Evolutionary conservation across 2,113 vertebrate species (phyloP), one percentile per base, ranked within the genome.

Genomic region (Mormyrus iriodes): DNA sequence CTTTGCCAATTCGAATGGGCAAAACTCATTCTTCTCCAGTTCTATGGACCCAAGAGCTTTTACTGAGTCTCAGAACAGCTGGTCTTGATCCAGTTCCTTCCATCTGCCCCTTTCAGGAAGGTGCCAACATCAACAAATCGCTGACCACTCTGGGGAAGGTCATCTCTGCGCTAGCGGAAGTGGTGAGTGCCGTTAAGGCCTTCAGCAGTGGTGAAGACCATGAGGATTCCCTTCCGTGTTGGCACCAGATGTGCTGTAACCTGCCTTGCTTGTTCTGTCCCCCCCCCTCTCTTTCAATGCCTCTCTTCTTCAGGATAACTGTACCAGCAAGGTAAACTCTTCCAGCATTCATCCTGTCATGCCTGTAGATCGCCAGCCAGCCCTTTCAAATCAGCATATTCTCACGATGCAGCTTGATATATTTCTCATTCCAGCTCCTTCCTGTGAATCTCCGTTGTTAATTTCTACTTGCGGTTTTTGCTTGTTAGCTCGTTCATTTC

Each of bases 61-160:
- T 69, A 31, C 61, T 69, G 10, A 3, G n/a, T 12, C 10, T 27
- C 9, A 9, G 27, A 61, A 65, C n/a, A n/a, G 9, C 8, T 69
- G 61, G 61, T 69, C n/a, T 69, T 69, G 61, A 69, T 5, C 49
- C 19, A 53, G 21, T 58, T 86, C 55, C 87, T 76, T 52, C 91
- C 94, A 48, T 88, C 73, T 90, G n/a, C 0, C 90, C 92, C 90
- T 92, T 73, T 42, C 94, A 99, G 98, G 98, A 99, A 93, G 98
- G 98, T 92, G 98, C 98, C 92, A 99, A 99, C 94, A 99, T 99
- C 94, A 99, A 99, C 95, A 99, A 99, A 90, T 99, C 98, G 92
- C 97, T 99, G 90, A 99, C 98, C 89, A 99, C 98, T 0, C 93
- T 99, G 95, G 98, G 98, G 92, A 99, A 99, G 94, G 98, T 99